Evolutionary conservation across 2,888 invertebrate species (phyloP).

Genomic region (Nomada fabriciana): DNA sequence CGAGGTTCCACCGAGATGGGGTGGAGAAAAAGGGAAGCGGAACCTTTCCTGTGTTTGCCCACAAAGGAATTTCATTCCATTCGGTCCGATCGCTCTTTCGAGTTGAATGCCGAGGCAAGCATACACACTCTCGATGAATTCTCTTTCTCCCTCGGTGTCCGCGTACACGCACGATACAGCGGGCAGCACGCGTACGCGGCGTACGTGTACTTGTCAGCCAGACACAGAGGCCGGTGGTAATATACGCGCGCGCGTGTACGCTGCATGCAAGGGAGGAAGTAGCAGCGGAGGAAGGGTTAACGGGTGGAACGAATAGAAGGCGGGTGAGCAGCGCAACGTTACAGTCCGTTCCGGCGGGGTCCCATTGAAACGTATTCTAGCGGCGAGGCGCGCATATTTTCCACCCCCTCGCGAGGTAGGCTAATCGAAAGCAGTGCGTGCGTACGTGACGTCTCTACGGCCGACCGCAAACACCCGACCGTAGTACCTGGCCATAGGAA

Average conservation of each 20-base stretch:
- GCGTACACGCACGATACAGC: conserved; percentile 31
- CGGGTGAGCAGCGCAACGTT: conserved; percentile 44
- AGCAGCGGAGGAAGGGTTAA: conserved; percentile 3
- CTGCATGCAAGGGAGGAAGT: background rate
- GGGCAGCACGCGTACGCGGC: background rate
- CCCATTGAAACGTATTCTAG: conserved; percentile 65
- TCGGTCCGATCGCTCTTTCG: conserved; percentile 60
- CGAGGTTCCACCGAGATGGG: background rate
- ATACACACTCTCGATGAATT: conserved; percentile 48
- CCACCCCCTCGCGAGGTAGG: conserved; percentile 55
- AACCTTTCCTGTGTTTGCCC: conserved; percentile 59
- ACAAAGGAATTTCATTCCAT: conserved; percentile 70
- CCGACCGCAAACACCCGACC: conserved; percentile 63
- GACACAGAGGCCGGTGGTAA: conserved; percentile 29
- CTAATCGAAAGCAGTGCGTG: conserved; percentile 65
- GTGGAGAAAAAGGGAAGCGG: conserved; percentile 25
- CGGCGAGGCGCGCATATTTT: conserved; percentile 68
- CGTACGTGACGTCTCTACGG: conserved; percentile 54
- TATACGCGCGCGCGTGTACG: conserved; percentile 14
- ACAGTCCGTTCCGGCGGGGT: conserved; percentile 32
- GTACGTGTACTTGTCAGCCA: background rate
- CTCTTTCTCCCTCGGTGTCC: conserved; percentile 42
- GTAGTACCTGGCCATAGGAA: conserved; percentile 61
- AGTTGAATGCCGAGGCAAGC: conserved; percentile 47
- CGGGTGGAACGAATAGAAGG: conserved; percentile 55